phyloP scores from a whole-genome alignment of 2,113 vertebrate species.

The Phyllostomus hastatus region DNA sequence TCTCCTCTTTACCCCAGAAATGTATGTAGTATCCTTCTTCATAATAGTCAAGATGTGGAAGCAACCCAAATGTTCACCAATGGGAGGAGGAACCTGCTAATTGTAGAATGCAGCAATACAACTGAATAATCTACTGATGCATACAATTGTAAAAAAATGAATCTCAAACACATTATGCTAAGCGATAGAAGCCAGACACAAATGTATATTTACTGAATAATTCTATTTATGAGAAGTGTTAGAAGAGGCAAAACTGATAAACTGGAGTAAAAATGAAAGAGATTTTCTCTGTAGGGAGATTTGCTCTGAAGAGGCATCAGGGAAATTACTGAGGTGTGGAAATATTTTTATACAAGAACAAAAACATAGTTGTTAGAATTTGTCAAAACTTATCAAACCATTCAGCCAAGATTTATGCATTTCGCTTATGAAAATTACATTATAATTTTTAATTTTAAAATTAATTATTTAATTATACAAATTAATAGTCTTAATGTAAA shows the following conservation, averaged over 20 bases:
- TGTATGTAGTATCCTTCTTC: background rate
- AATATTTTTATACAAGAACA: background rate
- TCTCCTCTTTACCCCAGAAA: background rate
- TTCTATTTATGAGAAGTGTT: background rate
- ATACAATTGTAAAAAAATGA: background rate
- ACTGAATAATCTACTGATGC: background rate
- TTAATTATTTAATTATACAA: background rate
- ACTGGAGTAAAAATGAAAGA: background rate
- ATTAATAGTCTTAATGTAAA: background rate
- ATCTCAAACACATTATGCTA: background rate
- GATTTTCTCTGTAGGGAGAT: background rate
- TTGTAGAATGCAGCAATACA: background rate
- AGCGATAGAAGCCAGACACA: background rate
- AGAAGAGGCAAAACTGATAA: background rate
- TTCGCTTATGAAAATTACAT: background rate
- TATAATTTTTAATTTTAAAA: background rate
- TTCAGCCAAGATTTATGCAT: background rate
- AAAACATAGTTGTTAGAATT: background rate
- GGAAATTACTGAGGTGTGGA: background rate
- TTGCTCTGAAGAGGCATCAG: background rate
- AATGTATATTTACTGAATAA: background rate
- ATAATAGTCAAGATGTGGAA: background rate
- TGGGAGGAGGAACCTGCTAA: background rate
- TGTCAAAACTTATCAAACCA: background rate
- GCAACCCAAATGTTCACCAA: background rate